A percentile compares a stretch with the other conserved stretches of the same genome.
Evolutionary conservation across 2,888 invertebrate genomes (phyloP).

Genomic region (Campaea margaritaria): DNA sequence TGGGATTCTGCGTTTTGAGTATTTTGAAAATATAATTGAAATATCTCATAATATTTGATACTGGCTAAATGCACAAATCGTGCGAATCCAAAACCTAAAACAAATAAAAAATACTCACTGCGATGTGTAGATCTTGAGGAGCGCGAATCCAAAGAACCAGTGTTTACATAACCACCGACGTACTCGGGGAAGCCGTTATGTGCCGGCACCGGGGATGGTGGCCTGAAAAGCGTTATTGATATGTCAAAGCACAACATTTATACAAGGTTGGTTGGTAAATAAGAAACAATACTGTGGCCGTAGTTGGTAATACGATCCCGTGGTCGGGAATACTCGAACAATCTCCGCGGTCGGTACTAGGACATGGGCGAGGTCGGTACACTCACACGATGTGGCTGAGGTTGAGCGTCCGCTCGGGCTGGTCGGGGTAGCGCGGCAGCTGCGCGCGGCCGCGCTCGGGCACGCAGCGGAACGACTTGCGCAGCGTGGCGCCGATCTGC

Average conservation of each 20-base stretch:
- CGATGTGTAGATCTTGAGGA: conserved; percentile 79
- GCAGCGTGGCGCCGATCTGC: conserved; percentile 97
- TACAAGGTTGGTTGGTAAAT: no score
- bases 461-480: conserved; percentile 98
- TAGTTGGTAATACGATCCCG: conserved; percentile 91
- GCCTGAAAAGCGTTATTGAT: no score
- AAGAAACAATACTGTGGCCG: conserved; percentile 95
- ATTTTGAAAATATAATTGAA: no score
- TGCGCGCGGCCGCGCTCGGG: conserved; percentile 93
- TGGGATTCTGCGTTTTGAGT: no score
- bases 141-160: conserved; percentile 90
- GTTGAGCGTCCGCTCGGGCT: conserved; percentile 97
- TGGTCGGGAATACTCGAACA: no score
- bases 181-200: conserved; percentile 96
- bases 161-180: conserved; percentile 89
- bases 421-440: conserved; percentile 96
- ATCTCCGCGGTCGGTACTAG: conserved; percentile 79
- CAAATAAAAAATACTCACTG: conserved; percentile 28
- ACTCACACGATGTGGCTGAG: conserved; percentile 98
- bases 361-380: background rate
- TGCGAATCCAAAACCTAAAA: no score
- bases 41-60: no score
- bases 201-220: conserved; percentile 96
- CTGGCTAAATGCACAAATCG: no score
- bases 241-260: background rate